phyloP scores from a whole-genome alignment of 2,113 vertebrate species.

The Atlantisia rogersi region DNA sequence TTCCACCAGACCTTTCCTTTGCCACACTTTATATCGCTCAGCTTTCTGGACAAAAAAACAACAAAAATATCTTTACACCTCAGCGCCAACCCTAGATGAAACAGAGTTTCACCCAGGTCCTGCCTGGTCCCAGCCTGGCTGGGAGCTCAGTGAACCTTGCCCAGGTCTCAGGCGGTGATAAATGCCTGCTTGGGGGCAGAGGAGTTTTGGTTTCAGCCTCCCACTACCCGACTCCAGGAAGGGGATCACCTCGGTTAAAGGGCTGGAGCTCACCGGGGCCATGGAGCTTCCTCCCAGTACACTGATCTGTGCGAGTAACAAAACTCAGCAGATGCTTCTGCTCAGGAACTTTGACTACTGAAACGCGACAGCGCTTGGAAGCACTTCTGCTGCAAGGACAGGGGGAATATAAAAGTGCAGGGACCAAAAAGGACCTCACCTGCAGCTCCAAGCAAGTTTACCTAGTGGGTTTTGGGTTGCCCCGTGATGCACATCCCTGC shows the following conservation, averaged over 20 bases:
- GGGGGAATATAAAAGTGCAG: fast-evolving
- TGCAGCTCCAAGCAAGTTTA: background rate
- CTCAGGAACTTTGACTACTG: background rate
- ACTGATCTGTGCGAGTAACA: background rate
- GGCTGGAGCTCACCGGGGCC: background rate
- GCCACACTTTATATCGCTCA: background rate
- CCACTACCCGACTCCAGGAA: background rate
- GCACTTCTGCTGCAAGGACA: background rate
- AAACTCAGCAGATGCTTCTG: background rate
- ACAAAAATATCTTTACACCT: background rate
- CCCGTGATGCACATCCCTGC: fast-evolving
- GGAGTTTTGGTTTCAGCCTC: background rate
- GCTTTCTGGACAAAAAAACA: background rate
- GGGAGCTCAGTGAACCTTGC: slow-evolving; percentile 13
- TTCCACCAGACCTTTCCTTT: background rate
- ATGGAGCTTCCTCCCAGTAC: background rate
- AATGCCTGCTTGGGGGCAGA: background rate
- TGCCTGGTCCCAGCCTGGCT: background rate
- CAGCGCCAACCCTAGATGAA: background rate
- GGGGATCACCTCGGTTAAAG: background rate
- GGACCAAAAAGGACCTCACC: background rate
- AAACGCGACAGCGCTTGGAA: background rate
- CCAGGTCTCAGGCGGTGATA: background rate
- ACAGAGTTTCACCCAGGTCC: background rate
- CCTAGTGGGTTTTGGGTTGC: background rate